A percentile compares a stretch with the other conserved stretches of the same genome.
Conservation (phyloP, 2,888 invertebrate species). For the Drosophila mercatorum region DNA sequence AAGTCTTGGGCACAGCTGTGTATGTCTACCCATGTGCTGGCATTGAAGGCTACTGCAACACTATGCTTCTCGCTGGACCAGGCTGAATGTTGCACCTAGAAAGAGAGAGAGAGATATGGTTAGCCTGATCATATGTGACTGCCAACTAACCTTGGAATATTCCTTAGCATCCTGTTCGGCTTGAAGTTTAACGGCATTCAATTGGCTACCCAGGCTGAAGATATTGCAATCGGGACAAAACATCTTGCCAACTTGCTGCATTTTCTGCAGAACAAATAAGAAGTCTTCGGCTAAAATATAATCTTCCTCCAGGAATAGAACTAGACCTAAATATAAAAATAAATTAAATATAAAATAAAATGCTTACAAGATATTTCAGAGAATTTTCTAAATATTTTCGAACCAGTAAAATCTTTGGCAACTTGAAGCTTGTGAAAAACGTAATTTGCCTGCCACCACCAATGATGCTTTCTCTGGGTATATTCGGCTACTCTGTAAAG, state of each 20-base stretch:
- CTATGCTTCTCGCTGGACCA: slow-evolving; percentile 99
- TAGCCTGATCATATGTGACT: too few relatives aligned
- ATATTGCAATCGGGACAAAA: slow-evolving; percentile 95
- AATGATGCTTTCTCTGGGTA: slow-evolving; percentile 99
- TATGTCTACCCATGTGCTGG: slow-evolving; percentile 93
- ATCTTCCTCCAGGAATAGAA: slow-evolving; percentile 97
- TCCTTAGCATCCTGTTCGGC: background rate
- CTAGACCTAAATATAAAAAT: slow-evolving; percentile 86
- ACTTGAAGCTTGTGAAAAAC: slow-evolving; percentile 95
- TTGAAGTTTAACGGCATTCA: too few relatives aligned
- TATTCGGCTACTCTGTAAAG: slow-evolving; percentile 98
- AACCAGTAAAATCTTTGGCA: slow-evolving; percentile 91
- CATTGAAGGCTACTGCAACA: slow-evolving; percentile 98
- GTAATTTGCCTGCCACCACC: slow-evolving; percentile 99
- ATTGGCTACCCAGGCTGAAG: slow-evolving; percentile 93
- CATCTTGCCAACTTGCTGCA: slow-evolving; percentile 90
- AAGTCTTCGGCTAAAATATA: slow-evolving; percentile 98
- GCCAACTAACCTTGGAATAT: slow-evolving; percentile 11
- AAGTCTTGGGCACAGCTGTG: slow-evolving; percentile 92
- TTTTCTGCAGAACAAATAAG: slow-evolving; percentile 92
- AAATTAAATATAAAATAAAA: too few relatives aligned
- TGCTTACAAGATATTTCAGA: background rate
- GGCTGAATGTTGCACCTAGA: slow-evolving; percentile 93
- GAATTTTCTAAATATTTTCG: background rate
- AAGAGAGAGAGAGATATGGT: background rate